Conservation (phyloP, 2,113 vertebrate genomes). For the Aramus guarauna region DNA sequence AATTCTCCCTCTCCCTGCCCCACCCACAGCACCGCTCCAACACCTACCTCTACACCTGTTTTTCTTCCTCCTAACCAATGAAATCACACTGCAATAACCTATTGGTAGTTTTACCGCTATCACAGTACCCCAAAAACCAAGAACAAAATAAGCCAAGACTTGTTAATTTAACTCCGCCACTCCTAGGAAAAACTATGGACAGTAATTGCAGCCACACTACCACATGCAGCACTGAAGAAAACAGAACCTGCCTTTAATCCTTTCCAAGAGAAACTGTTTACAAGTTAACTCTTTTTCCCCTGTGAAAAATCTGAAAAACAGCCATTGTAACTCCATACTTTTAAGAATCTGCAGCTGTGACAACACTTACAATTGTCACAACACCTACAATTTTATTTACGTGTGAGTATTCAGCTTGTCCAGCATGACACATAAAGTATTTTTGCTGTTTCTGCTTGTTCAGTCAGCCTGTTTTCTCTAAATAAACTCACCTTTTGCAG, state of each 20-base stretch:
- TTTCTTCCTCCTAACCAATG: not conserved
- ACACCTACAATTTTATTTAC: not conserved
- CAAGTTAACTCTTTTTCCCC: not conserved
- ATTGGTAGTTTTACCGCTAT: not conserved
- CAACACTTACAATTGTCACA: not conserved
- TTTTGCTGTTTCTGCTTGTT: not conserved
- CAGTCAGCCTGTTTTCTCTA: not conserved
- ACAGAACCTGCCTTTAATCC: not conserved
- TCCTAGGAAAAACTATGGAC: not conserved
- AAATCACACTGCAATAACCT: not conserved
- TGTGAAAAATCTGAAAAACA: not conserved
- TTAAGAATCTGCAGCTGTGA: not conserved
- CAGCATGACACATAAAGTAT: not conserved
- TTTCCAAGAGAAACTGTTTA: not conserved
- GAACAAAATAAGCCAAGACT: not conserved
- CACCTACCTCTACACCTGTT: not conserved
- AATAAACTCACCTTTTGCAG: not conserved
- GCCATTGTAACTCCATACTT: not conserved
- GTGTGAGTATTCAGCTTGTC: not conserved
- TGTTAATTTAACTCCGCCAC: fast-evolving
- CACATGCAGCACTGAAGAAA: not conserved
- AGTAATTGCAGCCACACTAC: not conserved
- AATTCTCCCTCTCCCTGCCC: not conserved
- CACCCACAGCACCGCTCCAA: not conserved
- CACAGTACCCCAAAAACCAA: not conserved